phyloP scores from a whole-genome alignment of 2,113 vertebrate species.

The Coturnix japonica region DNA sequence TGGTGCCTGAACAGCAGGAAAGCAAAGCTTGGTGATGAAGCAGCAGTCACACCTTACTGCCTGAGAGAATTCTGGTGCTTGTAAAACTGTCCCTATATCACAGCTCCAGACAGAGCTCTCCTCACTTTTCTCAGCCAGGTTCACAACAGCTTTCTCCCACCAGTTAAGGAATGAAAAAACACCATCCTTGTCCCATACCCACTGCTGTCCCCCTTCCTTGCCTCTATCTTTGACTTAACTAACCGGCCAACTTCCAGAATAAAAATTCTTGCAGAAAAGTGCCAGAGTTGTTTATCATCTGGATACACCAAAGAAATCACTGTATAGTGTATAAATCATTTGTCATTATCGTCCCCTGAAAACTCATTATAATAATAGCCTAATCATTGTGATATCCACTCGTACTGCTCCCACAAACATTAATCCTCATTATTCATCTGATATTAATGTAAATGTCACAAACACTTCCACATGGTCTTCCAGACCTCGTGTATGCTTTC shows the following conservation, averaged over 20 bases:
- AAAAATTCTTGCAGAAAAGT: neutral
- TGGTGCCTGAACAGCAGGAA: neutral
- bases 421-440: conserved; percentile 33
- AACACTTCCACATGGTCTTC: neutral
- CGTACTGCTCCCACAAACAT: conserved; percentile 17
- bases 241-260: neutral
- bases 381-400: conserved; percentile 35
- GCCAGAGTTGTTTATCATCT: neutral
- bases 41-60: neutral
- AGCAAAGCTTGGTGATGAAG: neutral
- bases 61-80: neutral
- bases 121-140: neutral
- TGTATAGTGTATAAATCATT: conserved; percentile 7
- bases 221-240: neutral
- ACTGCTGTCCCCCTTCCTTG: neutral
- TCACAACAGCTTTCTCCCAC: neutral
- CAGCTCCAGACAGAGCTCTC: neutral
- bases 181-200: neutral
- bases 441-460: conserved; percentile 22
- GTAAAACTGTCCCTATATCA: neutral
- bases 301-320: conserved; percentile 9
- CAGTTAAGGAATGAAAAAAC: neutral
- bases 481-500: neutral
- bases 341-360: conserved; percentile 19
- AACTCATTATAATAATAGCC: conserved; percentile 44